These are phyloP conservation scores for Orbicella faveolata DNA, from an alignment of 64 coral and sea anemone genomes.

Conservation along the genomic window DNA sequence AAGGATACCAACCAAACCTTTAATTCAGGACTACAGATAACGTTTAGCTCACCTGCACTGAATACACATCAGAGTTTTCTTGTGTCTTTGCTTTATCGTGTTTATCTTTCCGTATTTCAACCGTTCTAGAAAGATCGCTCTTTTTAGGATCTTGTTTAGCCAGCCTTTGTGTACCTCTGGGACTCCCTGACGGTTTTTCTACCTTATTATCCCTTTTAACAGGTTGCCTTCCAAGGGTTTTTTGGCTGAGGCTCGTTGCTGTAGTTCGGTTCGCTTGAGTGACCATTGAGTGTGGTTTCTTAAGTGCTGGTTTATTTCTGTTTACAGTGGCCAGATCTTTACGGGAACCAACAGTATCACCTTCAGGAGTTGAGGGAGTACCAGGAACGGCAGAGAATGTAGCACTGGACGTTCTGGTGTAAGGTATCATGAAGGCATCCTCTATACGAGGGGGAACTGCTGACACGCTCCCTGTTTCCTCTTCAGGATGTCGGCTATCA, in stretches of 20 bases:
- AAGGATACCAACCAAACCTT: no score
- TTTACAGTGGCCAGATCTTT: neutral
- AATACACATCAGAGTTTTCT: neutral
- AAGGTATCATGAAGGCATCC: slow-evolving; percentile 88
- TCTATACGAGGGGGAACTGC: slow-evolving; percentile 31
- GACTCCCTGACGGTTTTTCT: neutral
- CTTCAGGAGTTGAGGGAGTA: slow-evolving; percentile 16
- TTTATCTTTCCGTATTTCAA: slow-evolving; percentile 5
- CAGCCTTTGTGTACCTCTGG: neutral
- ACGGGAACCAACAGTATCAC: neutral
- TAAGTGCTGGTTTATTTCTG: slow-evolving; percentile 8
- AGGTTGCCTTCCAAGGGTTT: neutral
- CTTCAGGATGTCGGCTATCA: neutral
- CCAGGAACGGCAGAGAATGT: slow-evolving; percentile 59
- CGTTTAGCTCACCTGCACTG: neutral
- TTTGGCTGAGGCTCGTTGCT: neutral
- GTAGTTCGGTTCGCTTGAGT: neutral
- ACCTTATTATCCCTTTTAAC: neutral
- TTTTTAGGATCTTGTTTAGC: neutral
- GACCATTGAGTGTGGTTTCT: slow-evolving; percentile 8
- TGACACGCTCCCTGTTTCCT: neutral
- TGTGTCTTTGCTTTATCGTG: neutral
- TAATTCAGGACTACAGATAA: no score
- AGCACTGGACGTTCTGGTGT: slow-evolving; percentile 74
- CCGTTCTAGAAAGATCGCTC: neutral